A percentile compares a stretch with the other conserved stretches of the same genome.
These are phyloP conservation scores for Darevskia nairensis DNA, from an alignment of 2,797 vertebrate genomes.

Conservation along the genomic window DNA sequence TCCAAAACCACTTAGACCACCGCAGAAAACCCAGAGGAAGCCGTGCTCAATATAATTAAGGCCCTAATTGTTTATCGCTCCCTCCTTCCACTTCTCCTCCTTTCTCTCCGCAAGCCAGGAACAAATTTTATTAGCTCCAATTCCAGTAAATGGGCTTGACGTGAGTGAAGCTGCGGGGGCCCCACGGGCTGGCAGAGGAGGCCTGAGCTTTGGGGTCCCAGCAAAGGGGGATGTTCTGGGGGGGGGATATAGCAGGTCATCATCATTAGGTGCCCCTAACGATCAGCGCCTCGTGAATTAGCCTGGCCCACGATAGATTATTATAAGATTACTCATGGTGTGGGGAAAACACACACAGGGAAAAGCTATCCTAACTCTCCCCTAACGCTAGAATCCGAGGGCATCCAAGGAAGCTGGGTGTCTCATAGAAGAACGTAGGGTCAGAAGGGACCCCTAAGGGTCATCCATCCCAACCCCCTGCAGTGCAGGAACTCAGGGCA, in stretches of 20 bases:
- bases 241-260: neutral
- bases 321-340: too few relatives aligned
- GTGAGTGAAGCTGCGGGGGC: neutral
- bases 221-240: neutral
- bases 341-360: too few relatives aligned
- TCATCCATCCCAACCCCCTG: too few relatives aligned
- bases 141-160: neutral
- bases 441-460: too few relatives aligned
- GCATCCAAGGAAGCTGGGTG: too few relatives aligned
- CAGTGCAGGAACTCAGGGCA: too few relatives aligned
- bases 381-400: too few relatives aligned
- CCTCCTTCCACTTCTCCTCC: too few relatives aligned
- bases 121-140: neutral
- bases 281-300: too few relatives aligned
- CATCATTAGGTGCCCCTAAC: neutral
- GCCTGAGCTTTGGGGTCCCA: neutral
- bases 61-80: neutral
- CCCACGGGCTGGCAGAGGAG: neutral
- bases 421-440: too few relatives aligned
- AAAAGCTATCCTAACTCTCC: too few relatives aligned
- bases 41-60: neutral
- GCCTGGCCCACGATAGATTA: neutral
- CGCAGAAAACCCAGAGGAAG: neutral
- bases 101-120: neutral
- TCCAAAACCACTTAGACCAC: neutral